Base-by-base conservation (phyloP, 2,113 vertebrate species). In the Microtus ochrogaster region DNA sequence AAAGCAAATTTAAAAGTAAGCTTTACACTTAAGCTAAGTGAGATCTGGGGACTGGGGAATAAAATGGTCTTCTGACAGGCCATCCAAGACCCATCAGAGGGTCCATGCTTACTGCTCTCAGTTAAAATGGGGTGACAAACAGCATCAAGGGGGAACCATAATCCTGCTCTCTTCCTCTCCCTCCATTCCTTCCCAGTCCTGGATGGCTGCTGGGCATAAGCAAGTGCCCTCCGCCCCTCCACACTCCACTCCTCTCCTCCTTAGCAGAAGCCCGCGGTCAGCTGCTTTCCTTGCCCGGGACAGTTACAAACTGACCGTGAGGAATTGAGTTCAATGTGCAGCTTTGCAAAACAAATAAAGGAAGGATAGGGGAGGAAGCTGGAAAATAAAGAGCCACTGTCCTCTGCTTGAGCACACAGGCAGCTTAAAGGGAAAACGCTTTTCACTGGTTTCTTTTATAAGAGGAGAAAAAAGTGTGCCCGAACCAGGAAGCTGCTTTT, bases 1-100 rank as follows among this genome's bases (percentile, higher is more conserved):
- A 66, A 74, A 96, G 89, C 55, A 93, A 92, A 91, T 91, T 70
- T 24, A 82, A 91, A 68, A 72, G 70, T n/a, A 70, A 78, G 47
- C 86, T 95, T 96, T 88, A 95, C 84, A 90, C 58, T 88, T 66
- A 30, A 36, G 41, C 84, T 96, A 94, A 94, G 1, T 74, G 88
- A 92, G 93, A 94, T 33, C 70, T 92, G 87, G 61, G 21, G 24
- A 92, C 84, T 11, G 44, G 92, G 84, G 92, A 95, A 92, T 79
- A 41, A 92, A 91, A 44, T 14, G 73, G 30, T 90, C 96, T 97
- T 66, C 76, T 44, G 81, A 73, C 3, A 0, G 39, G 24, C 22
- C 83, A 85, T 82, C 85, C 78, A 47, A 73, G 78, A 33, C 68
- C 66, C n/a, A 14, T 22, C 66, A 74, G 87, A 85, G 74, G n/a